These are phyloP conservation scores for Aphidius gifuensis DNA, from an alignment of 1,140 invertebrate species.

Conservation along the genomic window DNA sequence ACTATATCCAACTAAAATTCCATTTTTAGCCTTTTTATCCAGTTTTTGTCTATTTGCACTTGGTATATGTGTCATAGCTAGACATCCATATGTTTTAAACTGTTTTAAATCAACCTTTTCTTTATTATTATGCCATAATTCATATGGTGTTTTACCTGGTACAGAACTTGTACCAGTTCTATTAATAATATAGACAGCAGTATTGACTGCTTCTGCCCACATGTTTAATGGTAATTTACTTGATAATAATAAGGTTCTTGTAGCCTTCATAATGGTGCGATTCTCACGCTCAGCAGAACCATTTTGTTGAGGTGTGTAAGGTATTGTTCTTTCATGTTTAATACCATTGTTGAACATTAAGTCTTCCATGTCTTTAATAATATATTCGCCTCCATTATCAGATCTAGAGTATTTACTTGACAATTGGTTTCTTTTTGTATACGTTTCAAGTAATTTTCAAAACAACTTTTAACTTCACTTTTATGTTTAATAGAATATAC, in stretches of 20 bases:
- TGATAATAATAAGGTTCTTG: constrained; percentile 28
- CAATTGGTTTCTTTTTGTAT: constrained; percentile 27
- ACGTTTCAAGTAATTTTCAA: constrained; percentile 28
- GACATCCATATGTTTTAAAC: too few species aligned
- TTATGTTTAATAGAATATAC: constrained; percentile 28
- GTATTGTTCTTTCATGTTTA: constrained; percentile 18
- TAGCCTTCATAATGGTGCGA: constrained; percentile 21
- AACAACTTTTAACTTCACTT: constrained; percentile 20
- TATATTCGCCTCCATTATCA: constrained; percentile 31
- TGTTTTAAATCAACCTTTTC: not conserved
- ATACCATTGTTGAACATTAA: constrained; percentile 29
- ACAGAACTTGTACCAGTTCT: constrained; percentile 24
- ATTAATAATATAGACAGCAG: constrained; percentile 30
- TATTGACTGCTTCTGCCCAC: constrained; percentile 30
- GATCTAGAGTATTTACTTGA: constrained; percentile 29
- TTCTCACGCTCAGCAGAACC: constrained; percentile 25
- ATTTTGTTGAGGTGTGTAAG: constrained; percentile 27
- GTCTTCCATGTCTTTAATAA: constrained; percentile 24
- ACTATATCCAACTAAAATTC: too few species aligned
- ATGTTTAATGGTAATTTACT: constrained; percentile 20
- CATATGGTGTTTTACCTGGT: constrained; percentile 27
- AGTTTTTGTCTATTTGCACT: too few species aligned
- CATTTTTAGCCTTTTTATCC: too few species aligned
- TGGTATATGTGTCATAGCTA: too few species aligned
- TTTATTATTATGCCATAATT: constrained; percentile 27